Evolutionary conservation across 1,140 invertebrate species (phyloP), one percentile per base, ranked within the genome.

Genomic region (Phocides pigmalion): DNA sequence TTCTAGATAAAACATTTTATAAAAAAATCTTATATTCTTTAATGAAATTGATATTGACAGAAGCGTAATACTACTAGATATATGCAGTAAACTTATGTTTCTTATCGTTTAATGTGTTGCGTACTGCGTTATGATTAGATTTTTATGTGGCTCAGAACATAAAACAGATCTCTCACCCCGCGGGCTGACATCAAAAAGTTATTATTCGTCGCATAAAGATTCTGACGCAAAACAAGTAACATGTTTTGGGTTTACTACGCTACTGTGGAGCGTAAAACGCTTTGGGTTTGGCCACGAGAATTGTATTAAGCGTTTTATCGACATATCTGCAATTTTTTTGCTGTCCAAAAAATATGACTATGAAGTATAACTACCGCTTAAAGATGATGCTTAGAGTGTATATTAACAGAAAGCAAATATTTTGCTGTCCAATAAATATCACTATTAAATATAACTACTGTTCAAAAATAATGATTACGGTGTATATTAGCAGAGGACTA

Each of bases 131-230:
- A 41, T 54, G 35, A 54, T 54, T 35, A 54, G 51, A 41, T 54
- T 54, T 39, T 41, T 20, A 54, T 41, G 35, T 22, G 1, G 19
- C 47, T 19, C 5, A 5, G 20, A 41, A 70, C 66, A 69, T 79
- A 76, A 79, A 75, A 54, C 59, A n/a, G 20, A 51, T 44, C 49
- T 16, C 22, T 22, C 35, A 44, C 50, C 56, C 66, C 49, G 54
- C 46, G 47, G 59, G 67, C 25, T 51, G 51, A 70, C 72, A 81
- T 79, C 68, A 78, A 78, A 79, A 74, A 68, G 69, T 74, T 79
- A 73, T 79, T 78, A 79, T 80, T 76, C 78, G 73, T 70, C 73
- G 20, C 75, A 71, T 80, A 80, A 82, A 82, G 72, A 59, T 59
- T 68, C 54, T 76, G 75, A 76, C 75, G 71, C 72, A 80, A 79